phyloP scores from a whole-genome alignment of 2,113 vertebrate genomes.

The Balaenoptera acutorostrata region DNA sequence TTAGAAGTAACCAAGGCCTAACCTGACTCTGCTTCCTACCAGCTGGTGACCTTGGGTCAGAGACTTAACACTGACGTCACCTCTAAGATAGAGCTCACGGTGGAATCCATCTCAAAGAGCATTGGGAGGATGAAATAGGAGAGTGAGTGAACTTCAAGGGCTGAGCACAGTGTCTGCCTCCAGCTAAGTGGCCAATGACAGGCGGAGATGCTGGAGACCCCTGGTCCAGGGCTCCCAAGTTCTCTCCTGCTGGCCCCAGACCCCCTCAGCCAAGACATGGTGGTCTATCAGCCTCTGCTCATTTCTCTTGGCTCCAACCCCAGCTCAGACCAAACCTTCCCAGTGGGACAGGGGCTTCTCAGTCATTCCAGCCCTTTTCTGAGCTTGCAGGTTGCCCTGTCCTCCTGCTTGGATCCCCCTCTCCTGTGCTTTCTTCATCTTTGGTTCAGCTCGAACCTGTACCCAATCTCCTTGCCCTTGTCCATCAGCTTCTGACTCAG shows the following conservation, averaged over 20 bases:
- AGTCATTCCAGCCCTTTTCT: neutral
- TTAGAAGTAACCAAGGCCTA: neutral
- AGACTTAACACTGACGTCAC: neutral
- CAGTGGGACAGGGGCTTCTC: fast-evolving
- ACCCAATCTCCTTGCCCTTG: neutral
- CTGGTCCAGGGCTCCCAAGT: too few relatives aligned
- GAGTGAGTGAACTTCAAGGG: fast-evolving
- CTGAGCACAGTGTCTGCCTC: neutral
- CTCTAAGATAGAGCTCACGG: neutral
- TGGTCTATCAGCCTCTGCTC: neutral
- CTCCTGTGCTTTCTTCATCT: neutral
- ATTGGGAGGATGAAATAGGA: neutral
- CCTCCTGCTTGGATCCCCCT: neutral
- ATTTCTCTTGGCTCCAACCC: neutral
- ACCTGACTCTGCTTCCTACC: neutral
- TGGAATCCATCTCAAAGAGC: neutral
- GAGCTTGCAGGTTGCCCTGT: neutral
- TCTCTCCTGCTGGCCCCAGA: neutral
- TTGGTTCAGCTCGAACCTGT: fast-evolving
- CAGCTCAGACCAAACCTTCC: neutral
- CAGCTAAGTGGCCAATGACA: too few relatives aligned
- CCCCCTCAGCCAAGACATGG: neutral
- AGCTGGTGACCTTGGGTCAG: neutral
- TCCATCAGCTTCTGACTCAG: neutral
- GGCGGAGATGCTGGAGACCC: neutral